Evolutionary conservation across 2,113 vertebrate genomes (phyloP), one percentile per base, ranked within the genome.

Genomic region (Rallus limicola): DNA sequence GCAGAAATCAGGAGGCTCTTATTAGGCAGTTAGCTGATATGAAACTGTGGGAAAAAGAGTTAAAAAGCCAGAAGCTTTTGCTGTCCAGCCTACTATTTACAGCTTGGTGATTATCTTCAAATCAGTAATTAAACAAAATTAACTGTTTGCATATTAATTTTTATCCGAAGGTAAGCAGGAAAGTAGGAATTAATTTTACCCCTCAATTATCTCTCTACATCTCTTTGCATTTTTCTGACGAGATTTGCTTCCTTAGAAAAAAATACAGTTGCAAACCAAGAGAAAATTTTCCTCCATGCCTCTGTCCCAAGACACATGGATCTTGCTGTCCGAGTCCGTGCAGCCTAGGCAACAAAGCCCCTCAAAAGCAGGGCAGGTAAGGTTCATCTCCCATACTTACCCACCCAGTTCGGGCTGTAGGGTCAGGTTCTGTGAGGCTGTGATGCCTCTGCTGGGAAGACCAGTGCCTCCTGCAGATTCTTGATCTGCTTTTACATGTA

Each of bases 21-120:
- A 10, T 33, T 11, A 65, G 36, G 23, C 12, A 42, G 6, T 34
- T 8, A 82, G 16, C 7, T 63, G 0, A 0, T n/a, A 18, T 53
- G 46, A 81, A 29, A 60, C 29, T 14, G 6, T 16, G 10, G 19
- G 60, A 24, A 64, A 85, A 81, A 34, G 17, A 1, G 7, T 48
- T 63, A 59, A 29, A 55, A 4, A 19, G 50, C 52, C 25, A 52
- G 28, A 82, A 38, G 20, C 36, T 58, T 62, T 59, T 48, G 23
- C 58, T 25, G 53, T 36, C 40, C 18, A 48, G 23, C 25, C 40
- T 29, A n/a, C 13, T 58, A 3, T 53, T 71, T 87, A 18, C 59
- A 69, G 53, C 36, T 85, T 55, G 7, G 4, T 44, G 55, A 11
- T 48, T 84, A 25, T 33, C 44, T 64, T 64, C 50, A 94, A 48